A percentile compares a stretch with the other conserved stretches of the same genome.
phyloP scores from a whole-genome alignment of 2,888 invertebrate genomes.

The Rhyacophila evoluta region DNA sequence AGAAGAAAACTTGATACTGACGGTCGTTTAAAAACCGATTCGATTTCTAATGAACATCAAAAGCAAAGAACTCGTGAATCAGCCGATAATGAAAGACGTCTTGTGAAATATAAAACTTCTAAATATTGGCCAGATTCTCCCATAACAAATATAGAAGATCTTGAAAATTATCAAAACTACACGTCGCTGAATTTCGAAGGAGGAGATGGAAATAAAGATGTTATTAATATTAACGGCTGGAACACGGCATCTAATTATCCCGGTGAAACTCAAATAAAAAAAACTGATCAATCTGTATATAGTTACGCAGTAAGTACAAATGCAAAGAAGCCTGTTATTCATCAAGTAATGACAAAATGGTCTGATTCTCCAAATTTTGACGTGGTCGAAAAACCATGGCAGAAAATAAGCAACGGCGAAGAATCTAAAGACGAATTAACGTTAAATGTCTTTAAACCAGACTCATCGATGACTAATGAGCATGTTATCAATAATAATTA shows the following conservation, averaged over 20 bases:
- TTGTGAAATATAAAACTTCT: not conserved
- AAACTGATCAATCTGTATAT: conserved; percentile 20
- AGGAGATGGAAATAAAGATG: not conserved
- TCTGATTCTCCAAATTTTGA: conserved; percentile 66
- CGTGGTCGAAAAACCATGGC: conserved; percentile 64
- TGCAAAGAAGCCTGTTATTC: conserved; percentile 60
- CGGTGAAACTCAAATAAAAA: not conserved
- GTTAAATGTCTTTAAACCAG: conserved; percentile 53
- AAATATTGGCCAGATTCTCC: conserved; percentile 54
- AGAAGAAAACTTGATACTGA: not conserved
- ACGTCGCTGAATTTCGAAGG: conserved; percentile 36
- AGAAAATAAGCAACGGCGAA: conserved; percentile 57
- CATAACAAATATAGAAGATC: conserved; percentile 43
- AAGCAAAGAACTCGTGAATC: not conserved
- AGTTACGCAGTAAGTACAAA: conserved; percentile 55
- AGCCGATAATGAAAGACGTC: not conserved
- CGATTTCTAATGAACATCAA: not conserved
- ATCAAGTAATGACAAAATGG: conserved; percentile 69
- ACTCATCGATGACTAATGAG: conserved; percentile 6
- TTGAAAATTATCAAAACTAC: conserved; percentile 53
- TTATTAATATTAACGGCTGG: not conserved
- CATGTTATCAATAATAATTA: not conserved
- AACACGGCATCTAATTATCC: not conserved
- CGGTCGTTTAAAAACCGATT: not conserved
- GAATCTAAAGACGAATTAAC: not conserved